Conservation (phyloP, 2,113 vertebrate genomes). For the Gadus chalcogrammus region DNA sequence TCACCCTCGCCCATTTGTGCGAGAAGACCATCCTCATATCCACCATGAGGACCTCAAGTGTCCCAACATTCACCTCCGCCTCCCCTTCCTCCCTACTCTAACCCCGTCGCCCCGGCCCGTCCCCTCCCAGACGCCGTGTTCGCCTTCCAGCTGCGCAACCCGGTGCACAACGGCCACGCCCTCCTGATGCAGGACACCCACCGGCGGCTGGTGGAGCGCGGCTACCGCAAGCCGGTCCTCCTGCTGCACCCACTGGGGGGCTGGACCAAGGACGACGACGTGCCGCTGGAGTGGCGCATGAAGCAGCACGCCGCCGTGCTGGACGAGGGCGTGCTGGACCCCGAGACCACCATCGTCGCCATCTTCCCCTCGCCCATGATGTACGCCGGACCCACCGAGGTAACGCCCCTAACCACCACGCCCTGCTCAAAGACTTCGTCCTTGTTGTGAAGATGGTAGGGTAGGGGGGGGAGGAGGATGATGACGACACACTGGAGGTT, state of each 20-base stretch:
- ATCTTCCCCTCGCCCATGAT: conserved; percentile 99
- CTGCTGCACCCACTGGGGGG: conserved; percentile 94
- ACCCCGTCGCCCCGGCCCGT: not conserved
- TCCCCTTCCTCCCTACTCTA: too few species aligned
- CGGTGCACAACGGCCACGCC: conserved; percentile 95
- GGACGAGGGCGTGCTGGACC: conserved; percentile 87
- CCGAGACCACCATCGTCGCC: conserved; percentile 89
- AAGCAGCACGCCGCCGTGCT: conserved; percentile 93
- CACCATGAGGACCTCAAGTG: too few species aligned
- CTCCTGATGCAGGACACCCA: conserved; percentile 97
- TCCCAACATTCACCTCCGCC: too few species aligned
- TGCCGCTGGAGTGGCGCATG: conserved; percentile 94
- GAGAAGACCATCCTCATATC: too few species aligned
- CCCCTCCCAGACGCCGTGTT: conserved; percentile 87
- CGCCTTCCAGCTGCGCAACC: conserved; percentile 96
- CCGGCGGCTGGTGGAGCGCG: conserved; percentile 85
- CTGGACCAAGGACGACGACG: conserved; percentile 98
- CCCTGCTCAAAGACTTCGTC: too few species aligned
- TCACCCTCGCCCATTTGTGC: too few species aligned
- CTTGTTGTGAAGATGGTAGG: too few species aligned
- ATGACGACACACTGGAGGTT: too few species aligned
- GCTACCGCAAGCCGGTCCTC: conserved; percentile 89
- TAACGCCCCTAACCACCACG: conserved; percentile 45
- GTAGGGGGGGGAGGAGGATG: too few species aligned
- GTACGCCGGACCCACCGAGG: conserved; percentile 98